Percentiles rank a stretch among this genome's conserved stretches.
phyloP scores from a whole-genome alignment of 1,140 invertebrate species.

The Orius laevigatus region DNA sequence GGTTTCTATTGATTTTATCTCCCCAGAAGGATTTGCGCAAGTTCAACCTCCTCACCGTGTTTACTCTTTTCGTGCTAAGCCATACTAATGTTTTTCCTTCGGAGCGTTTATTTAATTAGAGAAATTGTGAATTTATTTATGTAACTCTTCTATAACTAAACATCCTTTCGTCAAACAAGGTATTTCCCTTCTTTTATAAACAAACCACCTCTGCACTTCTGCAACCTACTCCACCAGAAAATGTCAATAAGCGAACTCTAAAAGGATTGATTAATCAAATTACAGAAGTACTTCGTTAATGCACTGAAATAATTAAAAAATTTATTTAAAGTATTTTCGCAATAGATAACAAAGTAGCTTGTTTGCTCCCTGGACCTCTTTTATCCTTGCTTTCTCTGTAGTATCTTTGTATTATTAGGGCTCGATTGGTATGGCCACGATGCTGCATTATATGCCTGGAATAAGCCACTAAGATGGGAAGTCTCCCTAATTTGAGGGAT shows the following conservation, averaged over 20 bases:
- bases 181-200: neutral
- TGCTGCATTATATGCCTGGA: neutral
- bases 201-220: neutral
- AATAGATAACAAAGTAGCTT: neutral
- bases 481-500: conserved; percentile 13
- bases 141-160: neutral
- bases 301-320: neutral
- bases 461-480: conserved; percentile 7
- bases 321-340: neutral
- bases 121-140: neutral
- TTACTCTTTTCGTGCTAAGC: neutral
- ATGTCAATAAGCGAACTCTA: too few relatives aligned
- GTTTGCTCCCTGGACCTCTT: neutral
- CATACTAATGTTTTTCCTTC: neutral
- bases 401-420: neutral
- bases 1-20: conserved; percentile 11
- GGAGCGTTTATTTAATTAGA: too few relatives aligned
- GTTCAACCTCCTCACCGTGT: neutral
- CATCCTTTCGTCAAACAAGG: too few relatives aligned
- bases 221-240: too few relatives aligned
- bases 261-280: too few relatives aligned
- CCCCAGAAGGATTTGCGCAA: neutral
- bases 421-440: neutral
- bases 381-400: neutral
- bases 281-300: neutral